A percentile compares a stretch with the other conserved stretches of the same genome.
Evolutionary conservation across 2,113 vertebrate genomes (phyloP).

Genomic region (Esox niger): DNA sequence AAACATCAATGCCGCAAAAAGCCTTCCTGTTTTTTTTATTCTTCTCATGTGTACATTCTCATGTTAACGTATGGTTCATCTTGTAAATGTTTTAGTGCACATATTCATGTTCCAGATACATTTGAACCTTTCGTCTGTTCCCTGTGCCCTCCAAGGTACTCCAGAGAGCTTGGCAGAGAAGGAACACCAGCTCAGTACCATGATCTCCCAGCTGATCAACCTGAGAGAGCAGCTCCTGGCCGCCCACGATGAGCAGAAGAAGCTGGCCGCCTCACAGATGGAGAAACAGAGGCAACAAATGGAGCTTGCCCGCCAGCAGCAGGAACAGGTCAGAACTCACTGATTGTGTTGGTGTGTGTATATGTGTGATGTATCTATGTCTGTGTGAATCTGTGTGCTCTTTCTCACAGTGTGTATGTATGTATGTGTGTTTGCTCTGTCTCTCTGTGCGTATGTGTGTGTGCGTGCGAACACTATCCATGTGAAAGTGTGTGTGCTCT

Average conservation of each 20-base stretch:
- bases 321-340: conserved; percentile 88
- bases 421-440: background rate
- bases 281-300: conserved; percentile 99
- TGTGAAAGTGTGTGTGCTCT: background rate
- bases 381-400: background rate
- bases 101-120: background rate
- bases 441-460: background rate
- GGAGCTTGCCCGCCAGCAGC: conserved; percentile 98
- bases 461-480: no score
- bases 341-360: background rate
- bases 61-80: background rate
- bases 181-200: conserved; percentile 96
- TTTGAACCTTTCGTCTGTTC: conserved; percentile 4
- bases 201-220: conserved; percentile 98
- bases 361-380: background rate
- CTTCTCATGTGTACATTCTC: background rate
- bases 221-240: conserved; percentile 97
- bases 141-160: conserved; percentile 76
- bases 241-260: conserved; percentile 97
- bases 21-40: no score
- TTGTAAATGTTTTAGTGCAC: no score
- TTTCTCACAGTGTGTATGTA: no score
- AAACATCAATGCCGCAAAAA: no score
- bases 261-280: conserved; percentile 97
- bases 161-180: conserved; percentile 98